phyloP scores from a whole-genome alignment of 2,113 vertebrate genomes.

The Alligator sinensis region DNA sequence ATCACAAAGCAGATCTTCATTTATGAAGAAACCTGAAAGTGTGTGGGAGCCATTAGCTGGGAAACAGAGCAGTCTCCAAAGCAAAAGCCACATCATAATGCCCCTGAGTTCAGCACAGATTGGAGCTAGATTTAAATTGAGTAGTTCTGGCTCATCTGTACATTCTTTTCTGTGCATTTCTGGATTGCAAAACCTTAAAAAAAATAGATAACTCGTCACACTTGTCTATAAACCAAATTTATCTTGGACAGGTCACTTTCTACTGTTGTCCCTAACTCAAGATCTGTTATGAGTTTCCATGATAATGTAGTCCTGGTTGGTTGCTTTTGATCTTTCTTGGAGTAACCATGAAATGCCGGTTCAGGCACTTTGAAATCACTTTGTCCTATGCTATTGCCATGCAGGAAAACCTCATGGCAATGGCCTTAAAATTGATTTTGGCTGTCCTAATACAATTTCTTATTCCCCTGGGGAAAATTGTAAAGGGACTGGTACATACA shows the following conservation, averaged over 20 bases:
- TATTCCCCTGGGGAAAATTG: not conserved
- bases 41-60: not conserved
- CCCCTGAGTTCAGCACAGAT: not conserved
- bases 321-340: not conserved
- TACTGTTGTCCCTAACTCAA: not conserved
- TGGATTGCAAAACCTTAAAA: no score
- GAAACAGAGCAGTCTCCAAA: not conserved
- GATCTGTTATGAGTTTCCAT: not conserved
- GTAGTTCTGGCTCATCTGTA: not conserved
- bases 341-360: not conserved
- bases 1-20: not conserved
- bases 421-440: not conserved
- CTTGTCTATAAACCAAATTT: no score
- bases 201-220: no score
- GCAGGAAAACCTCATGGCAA: not conserved
- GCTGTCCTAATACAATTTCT: not conserved
- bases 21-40: not conserved
- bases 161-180: no score
- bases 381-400: not conserved
- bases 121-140: not conserved
- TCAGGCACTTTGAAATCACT: rapidly evolving
- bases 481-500: not conserved
- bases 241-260: not conserved
- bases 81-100: not conserved
- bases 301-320: not conserved